Conservation (phyloP, 2,797 vertebrate genomes). For the Intellagama lesueurii region DNA sequence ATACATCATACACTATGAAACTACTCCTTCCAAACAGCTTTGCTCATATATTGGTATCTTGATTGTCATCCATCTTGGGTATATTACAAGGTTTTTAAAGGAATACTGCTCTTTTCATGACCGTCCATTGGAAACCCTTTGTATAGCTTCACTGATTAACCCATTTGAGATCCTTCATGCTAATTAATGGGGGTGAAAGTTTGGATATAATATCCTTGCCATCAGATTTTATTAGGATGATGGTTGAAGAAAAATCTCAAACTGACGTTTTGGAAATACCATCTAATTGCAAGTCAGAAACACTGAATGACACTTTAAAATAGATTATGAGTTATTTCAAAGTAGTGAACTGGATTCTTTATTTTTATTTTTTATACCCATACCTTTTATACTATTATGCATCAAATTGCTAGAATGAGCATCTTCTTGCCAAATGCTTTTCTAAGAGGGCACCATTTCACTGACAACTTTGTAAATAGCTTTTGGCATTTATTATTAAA, state of each 20-base stretch:
- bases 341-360: constrained; percentile 68
- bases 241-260: constrained; percentile 73
- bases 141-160: constrained; percentile 82
- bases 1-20: constrained; percentile 81
- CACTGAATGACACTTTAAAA: constrained; percentile 79
- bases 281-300: constrained; percentile 82
- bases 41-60: constrained; percentile 82
- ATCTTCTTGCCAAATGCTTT: constrained; percentile 50
- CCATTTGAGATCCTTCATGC: constrained; percentile 89
- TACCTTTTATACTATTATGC: constrained; percentile 69
- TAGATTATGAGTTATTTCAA: constrained; percentile 76
- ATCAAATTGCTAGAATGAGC: constrained; percentile 62
- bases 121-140: constrained; percentile 77
- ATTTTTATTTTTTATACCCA: constrained; percentile 68
- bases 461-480: constrained; percentile 58
- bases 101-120: constrained; percentile 75
- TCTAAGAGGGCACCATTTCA: constrained; percentile 41
- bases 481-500: constrained; percentile 44
- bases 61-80: constrained; percentile 81
- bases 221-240: constrained; percentile 90
- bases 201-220: constrained; percentile 92
- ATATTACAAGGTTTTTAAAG: constrained; percentile 81
- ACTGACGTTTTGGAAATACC: constrained; percentile 80
- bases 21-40: constrained; percentile 77
- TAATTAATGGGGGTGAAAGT: constrained; percentile 89